Evolutionary conservation across 2,797 vertebrate genomes (phyloP), one percentile per base, ranked within the genome.

Genomic region (Euthynnus affinis): DNA sequence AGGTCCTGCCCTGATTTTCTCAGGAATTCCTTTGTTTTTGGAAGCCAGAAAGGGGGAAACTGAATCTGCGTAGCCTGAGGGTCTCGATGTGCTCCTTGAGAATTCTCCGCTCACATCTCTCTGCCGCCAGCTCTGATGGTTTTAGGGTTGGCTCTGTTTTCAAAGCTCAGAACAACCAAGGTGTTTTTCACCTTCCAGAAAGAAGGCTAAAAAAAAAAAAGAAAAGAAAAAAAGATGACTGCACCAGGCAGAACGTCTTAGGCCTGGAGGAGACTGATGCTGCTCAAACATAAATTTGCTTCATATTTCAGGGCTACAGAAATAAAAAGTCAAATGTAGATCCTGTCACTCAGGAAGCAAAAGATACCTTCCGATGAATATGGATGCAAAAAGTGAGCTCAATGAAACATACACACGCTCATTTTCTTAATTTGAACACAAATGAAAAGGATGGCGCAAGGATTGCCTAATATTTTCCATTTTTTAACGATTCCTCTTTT

Each of bases 11-110:
- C 93, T 93, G 91, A 91, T 94, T 95, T 95, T 94, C 93, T 93
- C 90, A 90, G 93, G 93, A 95, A 95, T 95, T 95, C 93, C 93
- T 96, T 94, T 94, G 92, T 94, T 93, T 95, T 95, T 94, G 88
- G 88, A 93, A 95, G 85, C 84, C 84, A 90, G 91, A 91, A 93
- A 80, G 87, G 46, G 91, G 90, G 94, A 91, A 94, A 95, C 94
- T 91, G 87, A 94, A 95, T 93, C 93, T 89, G 89, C 22, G 71
- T 91, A 89, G 94, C 95, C 94, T 51, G 57, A 88, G 94, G 94
- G 89, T 89, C 89, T 87, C 37, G 37, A 10, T 37, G 65, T 80
- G 77, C 90, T 94, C 82, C 92, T 91, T 81, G 89, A 92, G 90
- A 93, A 91, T 94, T 93, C 94, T 91, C 88, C 61, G 17, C 87